Evolutionary conservation across 2,797 vertebrate genomes (phyloP), one percentile per base, ranked within the genome.

Genomic region (Manis pentadactyla): DNA sequence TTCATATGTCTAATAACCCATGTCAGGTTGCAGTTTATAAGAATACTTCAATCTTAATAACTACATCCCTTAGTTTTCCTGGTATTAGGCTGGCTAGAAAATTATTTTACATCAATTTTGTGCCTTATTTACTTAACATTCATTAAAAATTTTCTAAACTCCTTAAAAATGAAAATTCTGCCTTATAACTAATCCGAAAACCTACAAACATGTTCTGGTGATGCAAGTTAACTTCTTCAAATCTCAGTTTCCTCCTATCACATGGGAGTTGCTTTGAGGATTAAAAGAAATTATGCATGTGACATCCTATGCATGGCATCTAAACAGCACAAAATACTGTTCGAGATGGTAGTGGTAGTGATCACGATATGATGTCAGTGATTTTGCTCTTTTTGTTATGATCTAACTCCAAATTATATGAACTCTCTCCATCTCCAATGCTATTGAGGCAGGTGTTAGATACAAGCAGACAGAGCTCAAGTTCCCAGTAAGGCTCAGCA

Each of bases 101-200:
- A 66, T 49, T 39, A 23, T 63, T 73, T 83, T 71, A 66, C 25
- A 75, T 73, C 39, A 73, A 75, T 86, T 90, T 59, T 92, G 25
- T 64, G 19, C 25, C 34, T 49, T 73, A 46, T 92, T 82, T 92
- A 90, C 23, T 61, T 94, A 66, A 77, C 6, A 27, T 68, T 29
- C 39, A 53, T 87, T 66, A 73, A 0, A 1, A 0, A 29, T 66
- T 93, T 91, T 59, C 71, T 91, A 59, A 91, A 71, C 19, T 66
- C 69, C 31, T 37, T 83, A 82, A 95, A 83, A 87, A 91, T 85
- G 23, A 79, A 77, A 61, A 64, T 49, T 88, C 25, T 66, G 17
- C 63, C 23, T 53, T 85, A 55, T 39, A 53, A 49, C 27, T 86
- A 90, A 92, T 68, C 23, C 53, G 17, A 81, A 90, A 75, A 94